Evolutionary conservation across 2,797 vertebrate genomes (phyloP).

Genomic region (Macropus fuliginosus): DNA sequence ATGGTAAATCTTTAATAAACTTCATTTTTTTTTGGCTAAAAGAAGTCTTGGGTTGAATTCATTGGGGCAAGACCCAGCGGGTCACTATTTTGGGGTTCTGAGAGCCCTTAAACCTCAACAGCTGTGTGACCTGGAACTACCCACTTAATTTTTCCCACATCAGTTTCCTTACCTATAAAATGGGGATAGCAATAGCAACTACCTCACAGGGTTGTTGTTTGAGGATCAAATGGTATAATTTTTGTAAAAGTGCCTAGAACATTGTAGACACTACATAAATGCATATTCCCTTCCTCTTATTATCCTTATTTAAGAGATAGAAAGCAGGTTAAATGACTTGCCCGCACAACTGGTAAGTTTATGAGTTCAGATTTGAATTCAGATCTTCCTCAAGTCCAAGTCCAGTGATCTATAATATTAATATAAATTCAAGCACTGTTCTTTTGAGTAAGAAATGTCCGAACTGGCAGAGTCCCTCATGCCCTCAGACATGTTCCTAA

Average conservation of each 20-base stretch:
- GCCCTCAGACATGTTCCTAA: neutral
- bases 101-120: too few species aligned
- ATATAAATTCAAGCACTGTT: neutral
- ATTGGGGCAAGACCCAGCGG: too few species aligned
- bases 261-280: neutral
- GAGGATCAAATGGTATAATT: neutral
- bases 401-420: neutral
- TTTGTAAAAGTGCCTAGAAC: neutral
- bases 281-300: neutral
- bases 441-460: neutral
- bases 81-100: too few species aligned
- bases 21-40: too few species aligned
- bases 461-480: neutral
- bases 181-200: neutral
- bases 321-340: neutral
- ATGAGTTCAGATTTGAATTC: neutral
- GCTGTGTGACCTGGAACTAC: neutral
- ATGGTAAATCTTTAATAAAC: too few species aligned
- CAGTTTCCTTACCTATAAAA: neutral
- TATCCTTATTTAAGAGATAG: neutral
- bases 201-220: neutral
- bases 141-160: neutral
- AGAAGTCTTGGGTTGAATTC: too few species aligned
- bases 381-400: neutral
- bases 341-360: neutral